Conservation (phyloP, 2,888 invertebrate genomes). For the Melanchra persicariae region DNA sequence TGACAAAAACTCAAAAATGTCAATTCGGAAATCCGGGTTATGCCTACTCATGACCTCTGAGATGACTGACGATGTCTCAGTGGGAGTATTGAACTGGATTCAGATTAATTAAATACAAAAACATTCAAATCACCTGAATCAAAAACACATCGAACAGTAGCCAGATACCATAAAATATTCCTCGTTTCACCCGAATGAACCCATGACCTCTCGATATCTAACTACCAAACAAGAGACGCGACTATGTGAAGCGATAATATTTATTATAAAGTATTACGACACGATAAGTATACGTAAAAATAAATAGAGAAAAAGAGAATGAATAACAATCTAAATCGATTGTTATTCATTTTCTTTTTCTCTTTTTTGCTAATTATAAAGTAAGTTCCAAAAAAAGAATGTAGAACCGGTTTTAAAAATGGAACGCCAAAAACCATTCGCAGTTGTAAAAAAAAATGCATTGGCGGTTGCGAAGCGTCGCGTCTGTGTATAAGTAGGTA, state of each 20-base stretch:
- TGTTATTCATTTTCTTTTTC: no score
- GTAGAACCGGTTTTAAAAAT: not conserved
- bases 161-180: slow-evolving; percentile 37
- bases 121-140: not conserved
- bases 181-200: slow-evolving; percentile 58
- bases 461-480: slow-evolving; percentile 22
- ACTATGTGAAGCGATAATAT: slow-evolving; percentile 55
- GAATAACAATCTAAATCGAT: no score
- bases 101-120: not conserved
- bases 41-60: no score
- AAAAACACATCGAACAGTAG: slow-evolving; percentile 2
- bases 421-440: slow-evolving; percentile 45
- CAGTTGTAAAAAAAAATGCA: slow-evolving; percentile 39
- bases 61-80: not conserved
- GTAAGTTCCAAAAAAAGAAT: not conserved
- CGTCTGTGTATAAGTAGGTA: no score
- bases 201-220: slow-evolving; percentile 64
- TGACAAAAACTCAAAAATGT: no score
- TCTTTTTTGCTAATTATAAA: no score
- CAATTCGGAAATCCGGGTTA: no score
- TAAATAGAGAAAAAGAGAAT: not conserved
- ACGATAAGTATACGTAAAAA: slow-evolving; percentile 15
- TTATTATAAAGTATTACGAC: slow-evolving; percentile 24
- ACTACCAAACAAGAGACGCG: slow-evolving; percentile 54
- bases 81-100: not conserved